Evolutionary conservation across 2,888 invertebrate species (phyloP), one percentile per base, ranked within the genome.

Genomic region (Dicycla oo): DNA sequence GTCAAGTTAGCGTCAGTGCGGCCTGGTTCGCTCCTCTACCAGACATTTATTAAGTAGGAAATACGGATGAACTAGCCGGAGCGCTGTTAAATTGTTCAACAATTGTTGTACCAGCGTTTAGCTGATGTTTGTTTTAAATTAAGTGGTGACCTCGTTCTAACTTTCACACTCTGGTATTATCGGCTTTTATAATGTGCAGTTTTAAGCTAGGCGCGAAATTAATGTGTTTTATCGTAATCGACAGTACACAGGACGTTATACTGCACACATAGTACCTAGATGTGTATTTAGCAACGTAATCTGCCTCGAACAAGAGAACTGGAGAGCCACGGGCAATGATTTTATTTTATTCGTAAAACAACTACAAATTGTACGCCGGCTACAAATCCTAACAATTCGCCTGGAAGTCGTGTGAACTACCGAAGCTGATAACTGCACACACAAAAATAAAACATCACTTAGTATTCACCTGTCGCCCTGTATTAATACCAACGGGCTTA

Each of bases 31-130:
- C 81, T 87, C 83, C 81, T 81, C 86, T 74, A 86, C 87, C 83
- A 86, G 92, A 93, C 94, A 88, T 92, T 93, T 94, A 94, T 93
- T 92, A 93, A 93, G 90, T 91, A 92, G 89, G 89, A 91, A 91
- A 91, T 90, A 90, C 88, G 88, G 87, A 90, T 86, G 85, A 85
- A 87, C 89, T 80, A 80, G 73, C 81, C 83, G 81, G 83, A 82
- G 67, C 83, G 69, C 80, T 84, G 81, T 85, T 77, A 86, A 89
- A 82, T 89, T 87, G 84, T 87, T 86, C 84, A 86, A 88, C 87
- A 86, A 84, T 86, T 87, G 85, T 86, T 89, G 69, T 83, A 81
- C 82, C 78, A 77, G 78, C 83, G 78, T 85, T 88, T 80, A 78
- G 71, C 72, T 61, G 80, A 76, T 84, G 81, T 83, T 85, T 69